These are phyloP conservation scores for Drosophila eugracilis DNA, from an alignment of 1,140 invertebrate species.

Conservation along the genomic window DNA sequence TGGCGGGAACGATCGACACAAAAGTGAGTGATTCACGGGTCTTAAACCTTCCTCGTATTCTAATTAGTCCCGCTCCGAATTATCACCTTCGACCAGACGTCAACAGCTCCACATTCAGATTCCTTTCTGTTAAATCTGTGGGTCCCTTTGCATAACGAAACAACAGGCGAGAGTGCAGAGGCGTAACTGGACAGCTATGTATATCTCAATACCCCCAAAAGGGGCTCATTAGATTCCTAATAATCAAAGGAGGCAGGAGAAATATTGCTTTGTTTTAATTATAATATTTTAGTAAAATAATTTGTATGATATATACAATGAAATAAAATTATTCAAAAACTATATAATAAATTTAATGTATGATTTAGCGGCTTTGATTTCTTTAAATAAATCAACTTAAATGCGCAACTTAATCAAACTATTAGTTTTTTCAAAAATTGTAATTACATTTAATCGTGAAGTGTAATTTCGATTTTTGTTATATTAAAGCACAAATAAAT, in stretches of 20 bases:
- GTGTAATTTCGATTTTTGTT: no score
- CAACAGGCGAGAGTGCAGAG: conserved; percentile 27
- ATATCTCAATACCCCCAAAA: not conserved
- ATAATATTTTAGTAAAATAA: not conserved
- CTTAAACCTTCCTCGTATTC: conserved; percentile 52
- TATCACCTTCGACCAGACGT: conserved; percentile 57
- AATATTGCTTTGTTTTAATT: not conserved
- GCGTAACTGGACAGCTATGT: not conserved
- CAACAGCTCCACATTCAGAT: conserved; percentile 9
- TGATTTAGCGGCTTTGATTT: no score
- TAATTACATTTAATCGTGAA: no score
- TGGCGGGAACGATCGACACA: conserved; percentile 39
- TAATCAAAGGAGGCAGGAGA: no score
- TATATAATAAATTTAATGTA: not conserved
- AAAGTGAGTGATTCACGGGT: conserved; percentile 55
- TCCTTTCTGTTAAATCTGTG: conserved; percentile 7
- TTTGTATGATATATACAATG: not conserved
- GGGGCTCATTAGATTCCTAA: no score
- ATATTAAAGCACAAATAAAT: no score
- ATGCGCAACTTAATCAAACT: no score
- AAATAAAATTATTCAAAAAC: not conserved
- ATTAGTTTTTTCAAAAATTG: no score
- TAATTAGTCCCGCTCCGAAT: conserved; percentile 67
- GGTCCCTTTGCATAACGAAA: conserved; percentile 60
- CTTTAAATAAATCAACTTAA: no score